Base-by-base conservation (phyloP, 2,113 vertebrate genomes). In the Loxodonta africana region DNA sequence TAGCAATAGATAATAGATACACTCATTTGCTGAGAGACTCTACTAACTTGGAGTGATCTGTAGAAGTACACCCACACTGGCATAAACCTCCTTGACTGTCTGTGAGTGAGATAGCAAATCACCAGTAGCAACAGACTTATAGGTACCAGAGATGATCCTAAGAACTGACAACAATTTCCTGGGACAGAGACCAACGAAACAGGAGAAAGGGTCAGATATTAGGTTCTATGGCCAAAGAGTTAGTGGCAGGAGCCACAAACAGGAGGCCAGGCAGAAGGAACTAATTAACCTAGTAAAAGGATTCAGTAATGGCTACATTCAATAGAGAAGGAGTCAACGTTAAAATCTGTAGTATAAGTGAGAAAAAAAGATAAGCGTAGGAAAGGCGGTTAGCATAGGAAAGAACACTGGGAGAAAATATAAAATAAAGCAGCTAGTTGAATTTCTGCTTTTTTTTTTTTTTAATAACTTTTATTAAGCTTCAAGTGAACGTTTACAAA, bases 191-290 rank as follows among this genome's bases (percentile, higher is more conserved):
- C 20, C 41, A 46, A 0, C 46, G 33, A 71, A 21, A 46, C 0
- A 44, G 17, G 21, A 37, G 21, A 14, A 33, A 25, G 18, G 20
- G n/a, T 2, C 15, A 83, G n/a, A 51, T n/a, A n/a, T 51, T 26
- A 77, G 41, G 14, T 6, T 69, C 26, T 76, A 62, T 81, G 53
- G 48, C 41, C 51, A 83, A 37, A 81, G 77, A 46, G 20, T 44
- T 81, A 57, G 91, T 85, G 71, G 48, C 53, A 81, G 25, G 46
- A 86, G 30, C 9, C 51, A 63, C 25, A 62, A 25, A 78, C 0
- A 63, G 21, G 77, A 97, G 5, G 41, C 8, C 28, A 85, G 33
- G 37, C 33, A 90, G 60, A 96, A 26, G 33, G 18, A 92, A 96
- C 67, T 57, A 30, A 81, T 57, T 74, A 86, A 73, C 21, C 2